Evolutionary conservation across 1,140 invertebrate species (phyloP).

Genomic region (Lasaia peninsularis): DNA sequence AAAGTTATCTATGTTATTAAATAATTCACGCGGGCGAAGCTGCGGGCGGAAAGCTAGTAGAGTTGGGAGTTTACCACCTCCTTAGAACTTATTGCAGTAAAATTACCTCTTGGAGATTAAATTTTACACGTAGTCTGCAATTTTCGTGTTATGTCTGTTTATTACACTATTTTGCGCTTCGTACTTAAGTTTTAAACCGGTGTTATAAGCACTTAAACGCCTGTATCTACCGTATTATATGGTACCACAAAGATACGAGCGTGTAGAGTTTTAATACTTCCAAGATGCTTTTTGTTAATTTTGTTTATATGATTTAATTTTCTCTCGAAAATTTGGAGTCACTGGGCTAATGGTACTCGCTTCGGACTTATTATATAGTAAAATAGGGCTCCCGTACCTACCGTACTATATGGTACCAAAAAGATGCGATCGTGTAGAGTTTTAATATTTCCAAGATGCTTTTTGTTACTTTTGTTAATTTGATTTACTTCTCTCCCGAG

Average conservation of each 20-base stretch:
- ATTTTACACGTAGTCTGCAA: neutral
- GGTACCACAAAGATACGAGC: neutral
- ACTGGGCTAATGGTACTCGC: no score
- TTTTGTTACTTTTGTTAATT: neutral
- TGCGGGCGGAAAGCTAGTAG: no score
- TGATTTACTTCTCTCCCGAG: neutral
- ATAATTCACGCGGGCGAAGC: no score
- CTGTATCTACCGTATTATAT: neutral
- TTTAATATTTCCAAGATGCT: neutral
- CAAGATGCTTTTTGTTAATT: neutral
- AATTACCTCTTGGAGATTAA: slow-evolving; percentile 12
- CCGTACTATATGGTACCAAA: neutral
- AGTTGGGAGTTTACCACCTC: neutral
- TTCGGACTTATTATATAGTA: no score
- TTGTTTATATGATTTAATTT: neutral
- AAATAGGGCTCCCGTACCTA: no score
- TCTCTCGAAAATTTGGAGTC: neutral
- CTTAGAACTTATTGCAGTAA: slow-evolving; percentile 17
- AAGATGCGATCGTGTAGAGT: neutral
- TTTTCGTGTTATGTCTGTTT: neutral
- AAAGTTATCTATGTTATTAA: no score
- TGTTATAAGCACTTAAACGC: neutral
- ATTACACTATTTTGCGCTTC: neutral
- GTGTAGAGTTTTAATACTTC: neutral
- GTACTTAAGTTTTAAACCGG: neutral